Evolutionary conservation across 2,113 vertebrate genomes (phyloP).

Genomic region (Poeciliopsis prolifica): DNA sequence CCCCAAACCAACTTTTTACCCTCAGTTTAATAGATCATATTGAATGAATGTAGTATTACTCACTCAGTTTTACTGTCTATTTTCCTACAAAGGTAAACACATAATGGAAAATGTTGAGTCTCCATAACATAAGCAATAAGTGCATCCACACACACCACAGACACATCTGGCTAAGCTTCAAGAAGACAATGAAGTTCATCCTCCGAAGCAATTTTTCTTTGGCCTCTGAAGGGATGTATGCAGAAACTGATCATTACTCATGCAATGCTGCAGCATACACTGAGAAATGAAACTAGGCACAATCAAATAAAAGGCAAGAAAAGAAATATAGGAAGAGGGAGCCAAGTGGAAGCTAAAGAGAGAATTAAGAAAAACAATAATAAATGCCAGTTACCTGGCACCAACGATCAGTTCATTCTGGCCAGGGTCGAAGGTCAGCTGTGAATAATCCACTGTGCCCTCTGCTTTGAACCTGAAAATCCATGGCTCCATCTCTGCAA

Average conservation of each 20-base stretch:
- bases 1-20: neutral
- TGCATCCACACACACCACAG: constrained; percentile 9
- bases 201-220: constrained; percentile 37
- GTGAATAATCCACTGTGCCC: constrained; percentile 95
- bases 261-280: constrained; percentile 23
- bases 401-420: constrained; percentile 96
- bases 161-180: constrained; percentile 27
- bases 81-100: constrained; percentile 1
- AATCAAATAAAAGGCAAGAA: constrained; percentile 31
- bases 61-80: neutral
- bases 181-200: constrained; percentile 41
- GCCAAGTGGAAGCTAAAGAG: neutral
- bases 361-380: constrained; percentile 4
- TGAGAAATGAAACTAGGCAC: constrained; percentile 15
- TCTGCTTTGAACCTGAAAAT: constrained; percentile 90
- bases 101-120: constrained; percentile 1
- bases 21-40: neutral
- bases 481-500: constrained; percentile 94
- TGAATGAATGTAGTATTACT: neutral
- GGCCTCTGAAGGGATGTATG: constrained; percentile 45
- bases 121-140: neutral
- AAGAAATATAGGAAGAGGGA: constrained; percentile 1
- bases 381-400: constrained; percentile 86
- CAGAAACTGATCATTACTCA: constrained; percentile 61
- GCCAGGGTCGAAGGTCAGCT: constrained; percentile 94